Conservation (phyloP, 2,113 vertebrate genomes). For the Pogonocichla stellata region DNA sequence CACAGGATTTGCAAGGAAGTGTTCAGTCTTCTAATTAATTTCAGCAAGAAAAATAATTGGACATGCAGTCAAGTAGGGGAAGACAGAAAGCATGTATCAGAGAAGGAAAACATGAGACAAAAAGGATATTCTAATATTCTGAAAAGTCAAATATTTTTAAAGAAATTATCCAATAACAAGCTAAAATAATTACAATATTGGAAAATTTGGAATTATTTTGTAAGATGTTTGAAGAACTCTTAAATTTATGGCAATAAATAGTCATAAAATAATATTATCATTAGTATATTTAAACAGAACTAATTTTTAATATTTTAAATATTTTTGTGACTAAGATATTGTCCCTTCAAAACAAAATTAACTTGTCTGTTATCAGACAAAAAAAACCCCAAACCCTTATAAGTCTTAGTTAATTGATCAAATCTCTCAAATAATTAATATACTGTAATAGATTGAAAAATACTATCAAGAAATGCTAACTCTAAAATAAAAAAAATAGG, state of each 20-base stretch:
- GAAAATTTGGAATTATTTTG: background rate
- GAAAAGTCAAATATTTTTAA: background rate
- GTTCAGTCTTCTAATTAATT: background rate
- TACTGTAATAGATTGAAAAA: background rate
- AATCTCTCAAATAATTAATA: background rate
- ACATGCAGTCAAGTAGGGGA: background rate
- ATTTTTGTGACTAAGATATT: background rate
- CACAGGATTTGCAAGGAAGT: background rate
- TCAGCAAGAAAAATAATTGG: background rate
- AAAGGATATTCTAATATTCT: background rate
- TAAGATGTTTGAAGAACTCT: background rate
- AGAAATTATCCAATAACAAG: background rate
- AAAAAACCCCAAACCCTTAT: accelerated
- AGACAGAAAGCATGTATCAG: background rate
- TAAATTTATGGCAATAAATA: background rate
- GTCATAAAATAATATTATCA: background rate
- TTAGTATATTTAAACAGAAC: background rate
- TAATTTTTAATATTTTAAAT: background rate
- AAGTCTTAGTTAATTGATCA: background rate
- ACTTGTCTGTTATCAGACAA: background rate
- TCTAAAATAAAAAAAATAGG: background rate
- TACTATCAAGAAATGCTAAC: background rate
- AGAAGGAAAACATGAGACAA: background rate
- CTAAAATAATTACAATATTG: background rate
- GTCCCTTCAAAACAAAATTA: background rate